Conservation (phyloP, 2,797 vertebrate species). For the Rallus crepitans region DNA sequence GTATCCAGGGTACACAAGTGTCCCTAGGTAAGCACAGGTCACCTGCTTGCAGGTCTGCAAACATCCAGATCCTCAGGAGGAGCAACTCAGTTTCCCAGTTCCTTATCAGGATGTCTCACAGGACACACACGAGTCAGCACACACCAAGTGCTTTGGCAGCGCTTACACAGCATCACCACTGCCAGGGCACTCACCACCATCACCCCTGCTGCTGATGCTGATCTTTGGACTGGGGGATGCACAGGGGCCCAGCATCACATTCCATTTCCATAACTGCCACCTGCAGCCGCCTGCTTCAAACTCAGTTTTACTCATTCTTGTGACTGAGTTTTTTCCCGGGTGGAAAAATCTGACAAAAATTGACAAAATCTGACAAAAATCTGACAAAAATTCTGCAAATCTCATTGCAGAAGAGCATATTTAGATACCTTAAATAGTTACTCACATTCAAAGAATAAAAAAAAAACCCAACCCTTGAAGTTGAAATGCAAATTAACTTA, state of each 20-base stretch:
- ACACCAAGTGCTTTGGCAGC: background rate
- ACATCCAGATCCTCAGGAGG: background rate
- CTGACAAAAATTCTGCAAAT: background rate
- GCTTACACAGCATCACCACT: background rate
- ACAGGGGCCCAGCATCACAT: background rate
- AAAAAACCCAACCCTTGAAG: background rate
- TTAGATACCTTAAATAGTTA: background rate
- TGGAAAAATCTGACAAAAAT: background rate
- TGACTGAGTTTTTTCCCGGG: background rate
- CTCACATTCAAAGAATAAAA: background rate
- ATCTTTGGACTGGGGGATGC: background rate
- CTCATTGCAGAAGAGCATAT: background rate
- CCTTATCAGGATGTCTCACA: background rate
- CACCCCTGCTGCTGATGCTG: fast-evolving
- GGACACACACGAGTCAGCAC: fast-evolving
- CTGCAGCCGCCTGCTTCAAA: fast-evolving
- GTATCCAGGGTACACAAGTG: background rate
- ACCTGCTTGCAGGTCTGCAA: background rate
- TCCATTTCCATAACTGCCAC: background rate
- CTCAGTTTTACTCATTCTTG: fast-evolving
- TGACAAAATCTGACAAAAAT: too few species aligned
- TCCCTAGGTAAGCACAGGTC: background rate
- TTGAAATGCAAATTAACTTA: background rate
- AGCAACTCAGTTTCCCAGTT: background rate
- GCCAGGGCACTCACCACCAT: background rate